Evolutionary conservation across 2,113 vertebrate species (phyloP).

Genomic region (Saccopteryx leptura): DNA sequence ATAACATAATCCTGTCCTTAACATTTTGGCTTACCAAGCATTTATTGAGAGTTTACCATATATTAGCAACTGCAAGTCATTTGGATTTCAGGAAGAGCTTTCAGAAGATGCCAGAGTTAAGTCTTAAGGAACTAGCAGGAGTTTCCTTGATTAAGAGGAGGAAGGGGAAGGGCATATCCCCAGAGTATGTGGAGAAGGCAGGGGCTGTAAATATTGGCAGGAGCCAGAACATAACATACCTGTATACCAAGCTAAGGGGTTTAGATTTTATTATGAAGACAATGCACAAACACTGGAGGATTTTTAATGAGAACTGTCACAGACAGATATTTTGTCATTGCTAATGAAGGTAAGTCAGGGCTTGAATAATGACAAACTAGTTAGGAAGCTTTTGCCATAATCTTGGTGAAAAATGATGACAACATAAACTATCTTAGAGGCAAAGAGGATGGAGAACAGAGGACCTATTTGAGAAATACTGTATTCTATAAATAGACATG

Average conservation of each 20-base stretch:
- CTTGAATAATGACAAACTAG: constrained; percentile 47
- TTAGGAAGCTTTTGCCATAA: constrained; percentile 11
- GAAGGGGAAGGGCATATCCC: neutral
- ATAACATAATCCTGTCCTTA: neutral
- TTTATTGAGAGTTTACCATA: neutral
- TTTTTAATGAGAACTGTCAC: neutral
- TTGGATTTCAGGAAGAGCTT: constrained; percentile 41
- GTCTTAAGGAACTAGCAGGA: constrained; percentile 45
- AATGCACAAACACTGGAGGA: neutral
- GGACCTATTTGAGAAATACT: neutral
- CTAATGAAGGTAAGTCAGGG: constrained; percentile 12
- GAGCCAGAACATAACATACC: neutral
- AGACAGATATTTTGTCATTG: neutral
- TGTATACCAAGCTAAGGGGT: neutral
- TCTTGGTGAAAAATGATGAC: constrained; percentile 37
- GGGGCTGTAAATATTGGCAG: neutral
- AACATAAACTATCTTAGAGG: constrained; percentile 37
- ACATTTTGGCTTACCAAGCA: constrained; percentile 11
- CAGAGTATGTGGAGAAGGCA: neutral
- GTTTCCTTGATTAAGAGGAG: constrained; percentile 3
- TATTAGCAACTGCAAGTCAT: neutral
- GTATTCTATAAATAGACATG: constrained; percentile 1
- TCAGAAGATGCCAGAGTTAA: constrained; percentile 34
- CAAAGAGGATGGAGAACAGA: neutral
- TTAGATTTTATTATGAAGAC: constrained; percentile 10